Conservation (phyloP, 2,113 vertebrate genomes). For the Struthidea cinerea region DNA sequence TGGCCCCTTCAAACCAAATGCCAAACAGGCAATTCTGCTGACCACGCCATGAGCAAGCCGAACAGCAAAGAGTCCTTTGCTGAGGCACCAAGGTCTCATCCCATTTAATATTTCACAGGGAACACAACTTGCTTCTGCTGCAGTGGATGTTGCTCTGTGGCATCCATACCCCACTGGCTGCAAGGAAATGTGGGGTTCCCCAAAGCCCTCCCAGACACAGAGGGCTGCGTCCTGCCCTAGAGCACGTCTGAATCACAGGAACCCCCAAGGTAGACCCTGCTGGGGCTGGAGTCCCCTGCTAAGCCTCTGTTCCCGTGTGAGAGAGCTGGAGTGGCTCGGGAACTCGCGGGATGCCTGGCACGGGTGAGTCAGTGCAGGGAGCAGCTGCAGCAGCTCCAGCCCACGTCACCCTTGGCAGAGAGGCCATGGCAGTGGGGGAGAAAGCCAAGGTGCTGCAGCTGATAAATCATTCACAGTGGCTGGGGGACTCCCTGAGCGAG, state of each 20-base stretch:
- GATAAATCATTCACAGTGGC: neutral
- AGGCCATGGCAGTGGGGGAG: accelerated
- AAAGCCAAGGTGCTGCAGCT: neutral
- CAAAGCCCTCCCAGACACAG: accelerated
- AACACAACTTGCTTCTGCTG: neutral
- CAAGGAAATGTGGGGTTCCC: neutral
- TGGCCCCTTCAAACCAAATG: neutral
- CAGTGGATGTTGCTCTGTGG: neutral
- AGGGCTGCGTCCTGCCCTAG: neutral
- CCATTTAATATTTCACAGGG: neutral
- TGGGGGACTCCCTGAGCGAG: accelerated
- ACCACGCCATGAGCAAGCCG: accelerated
- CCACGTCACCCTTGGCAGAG: neutral
- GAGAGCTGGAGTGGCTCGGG: neutral
- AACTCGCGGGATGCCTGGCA: accelerated
- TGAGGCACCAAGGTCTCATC: neutral
- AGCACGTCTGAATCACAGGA: neutral
- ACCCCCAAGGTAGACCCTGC: neutral
- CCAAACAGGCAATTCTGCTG: neutral
- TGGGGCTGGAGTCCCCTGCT: neutral
- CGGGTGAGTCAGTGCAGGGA: neutral
- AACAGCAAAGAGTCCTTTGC: neutral
- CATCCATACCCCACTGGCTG: neutral
- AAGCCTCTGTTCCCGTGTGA: accelerated
- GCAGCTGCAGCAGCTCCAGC: neutral